Percentiles rank a stretch among this genome's conserved stretches.
phyloP scores from a whole-genome alignment of 1,140 invertebrate species.

The Drosophila sproati region DNA sequence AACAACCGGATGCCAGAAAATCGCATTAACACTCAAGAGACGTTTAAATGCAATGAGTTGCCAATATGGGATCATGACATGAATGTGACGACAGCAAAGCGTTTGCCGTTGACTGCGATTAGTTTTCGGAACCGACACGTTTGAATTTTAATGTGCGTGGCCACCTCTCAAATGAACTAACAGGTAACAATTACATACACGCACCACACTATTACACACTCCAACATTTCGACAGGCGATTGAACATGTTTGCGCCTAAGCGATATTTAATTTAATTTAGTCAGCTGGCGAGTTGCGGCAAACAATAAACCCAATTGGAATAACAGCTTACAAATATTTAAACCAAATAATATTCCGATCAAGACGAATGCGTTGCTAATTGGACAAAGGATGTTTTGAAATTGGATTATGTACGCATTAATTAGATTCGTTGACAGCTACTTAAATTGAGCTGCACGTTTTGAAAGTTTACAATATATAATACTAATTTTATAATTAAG shows the following conservation, averaged over 20 bases:
- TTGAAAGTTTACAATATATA: background rate
- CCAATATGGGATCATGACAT: slow-evolving; percentile 56
- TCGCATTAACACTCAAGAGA: slow-evolving; percentile 47
- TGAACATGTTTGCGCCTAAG: slow-evolving; percentile 5
- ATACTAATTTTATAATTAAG: background rate
- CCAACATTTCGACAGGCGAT: slow-evolving; percentile 17
- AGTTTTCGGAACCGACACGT: slow-evolving; percentile 45
- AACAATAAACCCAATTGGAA: too few relatives aligned
- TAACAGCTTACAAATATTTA: too few relatives aligned
- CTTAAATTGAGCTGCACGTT: background rate
- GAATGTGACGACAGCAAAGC: slow-evolving; percentile 60
- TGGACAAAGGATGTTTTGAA: slow-evolving; percentile 1
- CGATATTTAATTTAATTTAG: slow-evolving; percentile 8
- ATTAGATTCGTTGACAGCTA: background rate
- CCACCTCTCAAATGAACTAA: slow-evolving; percentile 21
- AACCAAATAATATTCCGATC: background rate
- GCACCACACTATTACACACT: slow-evolving; percentile 5
- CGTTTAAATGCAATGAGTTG: slow-evolving; percentile 56
- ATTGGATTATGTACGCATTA: background rate
- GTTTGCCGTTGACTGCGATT: slow-evolving; percentile 49
- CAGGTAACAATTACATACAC: slow-evolving; percentile 13
- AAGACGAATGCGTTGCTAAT: slow-evolving; percentile 11
- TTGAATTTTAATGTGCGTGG: slow-evolving; percentile 56
- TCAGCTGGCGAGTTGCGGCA: too few relatives aligned
- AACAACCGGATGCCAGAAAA: slow-evolving; percentile 63